Percentiles rank a stretch among this genome's conserved stretches.
Evolutionary conservation across 1,140 invertebrate species (phyloP).

Genomic region (Drosophila sp.): DNA sequence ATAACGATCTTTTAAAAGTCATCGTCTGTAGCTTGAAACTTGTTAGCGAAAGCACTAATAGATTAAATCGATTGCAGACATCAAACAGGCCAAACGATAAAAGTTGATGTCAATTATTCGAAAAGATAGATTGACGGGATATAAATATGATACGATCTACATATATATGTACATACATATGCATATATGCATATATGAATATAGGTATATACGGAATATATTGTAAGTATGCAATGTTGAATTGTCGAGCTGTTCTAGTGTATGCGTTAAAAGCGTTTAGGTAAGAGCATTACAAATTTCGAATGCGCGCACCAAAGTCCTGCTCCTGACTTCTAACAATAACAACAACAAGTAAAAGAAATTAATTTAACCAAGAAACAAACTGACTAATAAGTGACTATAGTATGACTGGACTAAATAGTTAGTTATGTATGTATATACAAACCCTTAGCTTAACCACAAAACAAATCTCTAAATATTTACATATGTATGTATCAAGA

Average conservation of each 20-base stretch:
- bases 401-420: background rate
- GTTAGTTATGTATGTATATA: background rate
- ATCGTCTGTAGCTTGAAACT: too few species aligned
- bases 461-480: constrained; percentile 43
- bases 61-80: too few species aligned
- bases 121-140: background rate
- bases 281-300: constrained; percentile 16
- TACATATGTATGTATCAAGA: constrained; percentile 23
- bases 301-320: constrained; percentile 12
- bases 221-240: constrained; percentile 11
- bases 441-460: constrained; percentile 46
- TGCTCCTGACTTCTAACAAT: constrained; percentile 28
- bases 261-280: constrained; percentile 52
- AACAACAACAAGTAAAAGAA: constrained; percentile 35
- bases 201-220: background rate
- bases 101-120: too few species aligned
- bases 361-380: background rate
- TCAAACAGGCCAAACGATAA: too few species aligned
- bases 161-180: constrained; percentile 28
- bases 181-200: constrained; percentile 28
- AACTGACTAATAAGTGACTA: constrained; percentile 1
- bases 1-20: background rate
- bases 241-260: constrained; percentile 46
- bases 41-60: too few species aligned
- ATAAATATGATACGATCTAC: constrained; percentile 3